Conservation (phyloP, 1,140 invertebrate genomes). For the Chionoecetes opilio region DNA sequence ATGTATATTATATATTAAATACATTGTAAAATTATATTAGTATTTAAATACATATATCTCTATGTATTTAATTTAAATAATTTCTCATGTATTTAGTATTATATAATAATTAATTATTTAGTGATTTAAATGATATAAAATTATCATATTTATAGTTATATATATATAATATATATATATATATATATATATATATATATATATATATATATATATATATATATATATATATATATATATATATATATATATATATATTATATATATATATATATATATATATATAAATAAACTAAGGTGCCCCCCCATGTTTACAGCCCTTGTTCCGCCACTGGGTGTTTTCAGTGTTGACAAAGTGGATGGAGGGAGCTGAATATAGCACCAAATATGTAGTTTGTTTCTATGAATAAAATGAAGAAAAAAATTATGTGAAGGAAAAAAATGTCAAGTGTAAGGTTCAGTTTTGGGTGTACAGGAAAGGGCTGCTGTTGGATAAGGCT, state of each 20-base stretch:
- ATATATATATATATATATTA: conserved; percentile 40
- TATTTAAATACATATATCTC: neutral
- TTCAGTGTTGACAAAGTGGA: no score
- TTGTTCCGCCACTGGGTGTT: no score
- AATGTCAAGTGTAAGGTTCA: no score
- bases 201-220: conserved; percentile 51
- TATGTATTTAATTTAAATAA: neutral
- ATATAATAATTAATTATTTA: neutral
- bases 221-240: conserved; percentile 56
- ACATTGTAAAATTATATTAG: neutral
- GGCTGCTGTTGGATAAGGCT: no score
- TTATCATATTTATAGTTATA: neutral
- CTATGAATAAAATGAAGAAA: conserved; percentile 39
- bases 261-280: conserved; percentile 50
- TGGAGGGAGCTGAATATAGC: no score
- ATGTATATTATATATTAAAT: neutral
- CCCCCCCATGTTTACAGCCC: neutral
- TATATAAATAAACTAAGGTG: conserved; percentile 37
- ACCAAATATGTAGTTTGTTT: conserved; percentile 35
- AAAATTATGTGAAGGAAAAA: neutral
- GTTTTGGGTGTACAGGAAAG: no score
- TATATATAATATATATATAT: neutral
- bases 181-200: conserved; percentile 45
- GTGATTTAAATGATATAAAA: neutral
- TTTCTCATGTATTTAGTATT: no score